Evolutionary conservation across 2,888 invertebrate species (phyloP).

Genomic region (Watsonalla cultraria): DNA sequence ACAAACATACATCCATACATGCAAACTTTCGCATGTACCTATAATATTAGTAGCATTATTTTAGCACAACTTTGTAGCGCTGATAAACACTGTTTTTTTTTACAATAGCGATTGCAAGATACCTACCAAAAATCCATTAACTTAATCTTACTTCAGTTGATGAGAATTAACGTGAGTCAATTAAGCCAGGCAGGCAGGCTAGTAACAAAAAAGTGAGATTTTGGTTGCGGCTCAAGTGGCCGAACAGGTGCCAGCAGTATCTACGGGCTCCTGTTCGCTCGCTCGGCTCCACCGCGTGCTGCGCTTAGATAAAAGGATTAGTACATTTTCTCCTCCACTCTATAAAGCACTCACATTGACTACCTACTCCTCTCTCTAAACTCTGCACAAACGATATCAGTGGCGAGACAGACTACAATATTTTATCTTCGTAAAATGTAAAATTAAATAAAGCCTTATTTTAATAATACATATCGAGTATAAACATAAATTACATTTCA

Average conservation of each 20-base stretch:
- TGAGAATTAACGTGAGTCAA: constrained; percentile 43
- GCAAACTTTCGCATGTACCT: no score
- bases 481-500: no score
- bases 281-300: constrained; percentile 51
- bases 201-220: constrained; percentile 54
- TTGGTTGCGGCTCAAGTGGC: constrained; percentile 39
- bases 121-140: neutral
- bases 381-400: neutral
- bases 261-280: constrained; percentile 27
- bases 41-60: no score
- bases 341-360: constrained; percentile 28
- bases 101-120: no score
- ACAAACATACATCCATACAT: no score
- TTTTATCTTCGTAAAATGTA: no score
- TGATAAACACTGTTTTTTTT: no score
- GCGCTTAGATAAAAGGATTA: constrained; percentile 68
- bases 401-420: no score
- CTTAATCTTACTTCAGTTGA: constrained; percentile 12
- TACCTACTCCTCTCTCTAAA: constrained; percentile 14
- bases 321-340: constrained; percentile 50
- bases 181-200: constrained; percentile 45
- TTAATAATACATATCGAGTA: no score
- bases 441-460: no score
- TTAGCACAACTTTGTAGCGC: no score
- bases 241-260: constrained; percentile 52